Evolutionary conservation across 2,797 vertebrate species (phyloP).

Genomic region (Poeciliopsis turneri): DNA sequence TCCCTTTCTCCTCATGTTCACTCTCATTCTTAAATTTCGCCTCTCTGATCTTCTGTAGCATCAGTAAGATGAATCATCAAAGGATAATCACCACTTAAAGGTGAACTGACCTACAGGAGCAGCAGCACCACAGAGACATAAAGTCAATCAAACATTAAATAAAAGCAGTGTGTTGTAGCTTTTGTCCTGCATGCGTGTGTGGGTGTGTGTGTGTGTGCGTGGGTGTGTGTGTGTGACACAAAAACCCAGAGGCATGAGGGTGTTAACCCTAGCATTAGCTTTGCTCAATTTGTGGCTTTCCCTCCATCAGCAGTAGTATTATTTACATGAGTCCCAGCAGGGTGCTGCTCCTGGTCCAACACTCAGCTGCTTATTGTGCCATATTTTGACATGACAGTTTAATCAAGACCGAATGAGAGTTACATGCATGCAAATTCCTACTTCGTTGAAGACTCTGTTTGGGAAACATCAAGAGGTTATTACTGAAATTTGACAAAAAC

Average conservation of each 20-base stretch:
- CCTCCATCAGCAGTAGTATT: slow-evolving; percentile 69
- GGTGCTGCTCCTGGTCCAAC: slow-evolving; percentile 43
- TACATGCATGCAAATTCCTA: slow-evolving; percentile 12
- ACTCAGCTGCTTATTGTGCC: slow-evolving; percentile 39
- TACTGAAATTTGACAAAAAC: slow-evolving; percentile 1
- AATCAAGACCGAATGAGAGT: slow-evolving; percentile 39
- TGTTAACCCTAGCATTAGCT: slow-evolving; percentile 61
- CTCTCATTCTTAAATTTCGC: slow-evolving; percentile 49
- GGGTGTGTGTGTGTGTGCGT: not conserved
- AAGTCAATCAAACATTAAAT: slow-evolving; percentile 18
- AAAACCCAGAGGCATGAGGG: slow-evolving; percentile 14
- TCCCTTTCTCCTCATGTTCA: slow-evolving; percentile 54
- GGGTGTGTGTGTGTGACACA: not conserved
- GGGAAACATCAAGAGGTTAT: slow-evolving; percentile 6
- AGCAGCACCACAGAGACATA: not conserved
- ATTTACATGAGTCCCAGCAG: slow-evolving; percentile 68
- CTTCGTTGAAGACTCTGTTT: not conserved
- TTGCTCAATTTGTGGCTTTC: slow-evolving; percentile 58
- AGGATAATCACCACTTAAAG: slow-evolving; percentile 17
- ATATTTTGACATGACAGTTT: slow-evolving; percentile 51
- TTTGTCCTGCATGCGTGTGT: slow-evolving; percentile 8
- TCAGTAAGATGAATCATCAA: slow-evolving; percentile 15
- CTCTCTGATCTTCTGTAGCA: slow-evolving; percentile 27
- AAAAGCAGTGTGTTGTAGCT: slow-evolving; percentile 1
- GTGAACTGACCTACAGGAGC: slow-evolving; percentile 7